Evolutionary conservation across 2,113 vertebrate genomes (phyloP), one percentile per base, ranked within the genome.

Genomic region (Thinocorus orbignyianus): DNA sequence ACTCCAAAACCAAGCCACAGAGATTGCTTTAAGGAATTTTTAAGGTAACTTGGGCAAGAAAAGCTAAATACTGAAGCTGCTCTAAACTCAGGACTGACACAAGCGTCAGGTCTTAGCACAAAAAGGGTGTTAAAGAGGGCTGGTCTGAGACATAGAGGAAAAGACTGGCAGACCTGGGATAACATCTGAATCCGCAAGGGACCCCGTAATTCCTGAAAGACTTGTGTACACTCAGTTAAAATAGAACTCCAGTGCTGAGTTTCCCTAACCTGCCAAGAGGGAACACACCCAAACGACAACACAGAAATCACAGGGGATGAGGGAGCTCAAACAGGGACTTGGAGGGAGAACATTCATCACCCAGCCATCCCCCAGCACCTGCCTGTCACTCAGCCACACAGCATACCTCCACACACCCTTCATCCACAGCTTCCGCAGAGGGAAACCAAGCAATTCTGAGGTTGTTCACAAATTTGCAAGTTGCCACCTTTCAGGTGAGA

Each of bases 121-220:
- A 24, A 92, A 35, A 25, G 20, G 41, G 52, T 88, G 71, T 48
- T 77, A 54, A 51, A 77, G 41, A 57, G 30, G 30, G 23, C 55
- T 80, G 60, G 35, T 78, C 69, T 31, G 20, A 93, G 61, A 69
- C n/a, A n/a, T n/a, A n/a, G n/a, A n/a, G n/a, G n/a, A n/a, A n/a
- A n/a, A n/a, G n/a, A n/a, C n/a, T n/a, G n/a, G n/a, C n/a, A n/a
- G n/a, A n/a, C n/a, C n/a, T n/a, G n/a, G n/a, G n/a, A n/a, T 37
- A 73, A 77, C 78, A 84, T 12, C 46, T 55, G 74, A 97, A 87
- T 78, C 73, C 89, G 64, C 69, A 72, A 94, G 80, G 82, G 68
- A 88, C 44, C 65, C 82, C 17, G 61, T 73, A 92, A 91, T 78
- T 95, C 92, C 84, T 70, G 58, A 48, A 86, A 94, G 49, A 58